These are phyloP conservation scores for Onychorhynchus coronatus DNA, from an alignment of 2,113 vertebrate genomes.

Conservation along the genomic window DNA sequence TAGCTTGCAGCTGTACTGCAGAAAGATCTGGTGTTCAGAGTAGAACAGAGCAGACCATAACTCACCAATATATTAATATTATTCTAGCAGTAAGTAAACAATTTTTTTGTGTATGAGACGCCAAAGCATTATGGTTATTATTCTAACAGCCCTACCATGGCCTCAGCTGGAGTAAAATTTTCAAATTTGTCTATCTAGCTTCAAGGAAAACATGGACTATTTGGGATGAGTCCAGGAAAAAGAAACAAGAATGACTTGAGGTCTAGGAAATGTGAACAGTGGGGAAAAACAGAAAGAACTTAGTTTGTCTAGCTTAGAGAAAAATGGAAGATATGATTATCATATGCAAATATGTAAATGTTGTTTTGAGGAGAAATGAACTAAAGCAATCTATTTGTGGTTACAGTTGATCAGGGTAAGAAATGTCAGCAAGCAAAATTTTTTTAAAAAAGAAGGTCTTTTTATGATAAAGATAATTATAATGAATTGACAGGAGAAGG, in stretches of 20 bases:
- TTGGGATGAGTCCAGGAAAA: neutral
- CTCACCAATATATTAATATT: neutral
- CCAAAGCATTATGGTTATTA: neutral
- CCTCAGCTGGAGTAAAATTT: neutral
- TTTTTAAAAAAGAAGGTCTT: neutral
- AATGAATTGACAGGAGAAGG: neutral
- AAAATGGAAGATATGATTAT: neutral
- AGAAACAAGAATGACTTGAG: neutral
- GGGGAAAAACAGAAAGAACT: neutral
- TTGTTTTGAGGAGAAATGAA: neutral
- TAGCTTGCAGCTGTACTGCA: neutral
- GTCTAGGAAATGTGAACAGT: neutral
- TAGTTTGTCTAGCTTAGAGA: neutral
- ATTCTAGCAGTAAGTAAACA: neutral
- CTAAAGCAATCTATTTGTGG: neutral
- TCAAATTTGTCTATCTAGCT: neutral
- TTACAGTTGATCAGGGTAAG: neutral
- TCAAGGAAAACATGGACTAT: neutral
- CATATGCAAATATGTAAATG: neutral
- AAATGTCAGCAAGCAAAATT: neutral
- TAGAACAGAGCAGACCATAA: neutral
- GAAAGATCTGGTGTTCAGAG: neutral
- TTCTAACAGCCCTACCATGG: neutral
- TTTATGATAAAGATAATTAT: neutral
- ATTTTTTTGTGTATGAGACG: neutral